phyloP scores from a whole-genome alignment of 2,797 vertebrate species.

The Alosa sapidissima region DNA sequence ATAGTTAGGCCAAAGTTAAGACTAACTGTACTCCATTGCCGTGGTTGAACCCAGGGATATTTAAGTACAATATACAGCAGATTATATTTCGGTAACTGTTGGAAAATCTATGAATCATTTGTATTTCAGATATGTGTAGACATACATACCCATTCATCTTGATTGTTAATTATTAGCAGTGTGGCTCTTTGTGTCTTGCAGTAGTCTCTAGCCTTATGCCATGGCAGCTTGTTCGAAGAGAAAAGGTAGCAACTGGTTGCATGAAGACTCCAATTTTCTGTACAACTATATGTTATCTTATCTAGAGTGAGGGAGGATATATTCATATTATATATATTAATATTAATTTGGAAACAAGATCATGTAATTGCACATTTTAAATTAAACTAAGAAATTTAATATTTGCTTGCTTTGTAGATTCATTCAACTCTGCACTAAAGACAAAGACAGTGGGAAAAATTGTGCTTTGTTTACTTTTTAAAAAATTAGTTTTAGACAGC shows the following conservation, averaged over 20 bases:
- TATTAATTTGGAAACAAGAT: background rate
- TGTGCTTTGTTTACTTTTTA: too few relatives aligned
- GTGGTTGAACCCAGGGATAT: too few relatives aligned
- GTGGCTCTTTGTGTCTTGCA: background rate
- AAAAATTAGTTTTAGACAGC: too few relatives aligned
- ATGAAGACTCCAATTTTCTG: conserved; percentile 7
- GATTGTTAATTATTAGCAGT: conserved; percentile 34
- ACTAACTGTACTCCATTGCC: background rate
- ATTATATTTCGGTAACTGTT: background rate
- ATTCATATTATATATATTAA: background rate
- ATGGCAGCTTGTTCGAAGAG: background rate
- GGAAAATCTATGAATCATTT: background rate
- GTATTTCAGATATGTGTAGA: background rate
- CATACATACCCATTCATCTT: conserved; percentile 23
- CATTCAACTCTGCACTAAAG: too few relatives aligned
- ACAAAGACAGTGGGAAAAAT: too few relatives aligned
- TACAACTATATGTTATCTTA: background rate
- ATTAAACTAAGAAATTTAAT: background rate
- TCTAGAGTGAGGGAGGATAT: background rate
- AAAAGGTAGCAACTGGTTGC: conserved; percentile 31
- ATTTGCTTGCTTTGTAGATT: too few relatives aligned
- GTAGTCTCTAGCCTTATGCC: conserved; percentile 29
- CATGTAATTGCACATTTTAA: background rate
- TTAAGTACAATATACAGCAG: too few relatives aligned
- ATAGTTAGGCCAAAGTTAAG: background rate